These are phyloP conservation scores for Gymnoscelis rufifasciata DNA, from an alignment of 2,888 invertebrate genomes.

Conservation along the genomic window DNA sequence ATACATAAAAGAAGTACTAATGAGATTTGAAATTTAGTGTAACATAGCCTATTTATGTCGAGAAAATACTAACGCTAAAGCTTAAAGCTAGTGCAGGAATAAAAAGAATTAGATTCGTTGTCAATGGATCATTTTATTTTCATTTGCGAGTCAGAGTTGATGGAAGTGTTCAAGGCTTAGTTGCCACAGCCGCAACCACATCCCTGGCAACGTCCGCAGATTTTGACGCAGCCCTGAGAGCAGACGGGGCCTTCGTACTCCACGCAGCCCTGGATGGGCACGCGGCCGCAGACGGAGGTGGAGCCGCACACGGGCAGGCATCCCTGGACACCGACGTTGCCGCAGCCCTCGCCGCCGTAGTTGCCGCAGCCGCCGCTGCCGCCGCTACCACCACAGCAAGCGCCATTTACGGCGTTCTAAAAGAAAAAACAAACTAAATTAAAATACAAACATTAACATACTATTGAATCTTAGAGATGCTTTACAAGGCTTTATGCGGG, in stretches of 20 bases:
- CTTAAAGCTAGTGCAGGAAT: too few relatives aligned
- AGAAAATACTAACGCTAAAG: too few relatives aligned
- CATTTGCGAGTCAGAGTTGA: too few relatives aligned
- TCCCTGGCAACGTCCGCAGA: slow-evolving; percentile 41
- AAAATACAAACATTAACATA: not conserved
- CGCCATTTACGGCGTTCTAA: slow-evolving; percentile 2
- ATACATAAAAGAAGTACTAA: too few relatives aligned
- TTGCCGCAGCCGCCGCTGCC: slow-evolving; percentile 23
- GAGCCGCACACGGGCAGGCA: slow-evolving; percentile 43
- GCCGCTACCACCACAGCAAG: slow-evolving; percentile 20
- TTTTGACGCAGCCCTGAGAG: slow-evolving; percentile 44
- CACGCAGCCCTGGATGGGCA: slow-evolving; percentile 47
- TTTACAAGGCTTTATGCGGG: too few relatives aligned
- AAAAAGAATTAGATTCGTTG: too few relatives aligned
- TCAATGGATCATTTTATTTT: too few relatives aligned
- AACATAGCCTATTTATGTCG: too few relatives aligned
- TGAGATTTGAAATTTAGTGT: too few relatives aligned
- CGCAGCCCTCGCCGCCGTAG: slow-evolving; percentile 38
- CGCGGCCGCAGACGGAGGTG: slow-evolving; percentile 39
- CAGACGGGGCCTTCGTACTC: slow-evolving; percentile 42
- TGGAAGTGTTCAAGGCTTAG: too few relatives aligned
- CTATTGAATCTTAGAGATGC: too few relatives aligned
- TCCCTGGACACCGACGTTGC: slow-evolving; percentile 39
- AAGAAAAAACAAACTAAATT: not conserved
- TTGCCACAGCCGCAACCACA: slow-evolving; percentile 36